Evolutionary conservation across 2,888 invertebrate genomes (phyloP).

Genomic region (Pogonocherus hispidulus): DNA sequence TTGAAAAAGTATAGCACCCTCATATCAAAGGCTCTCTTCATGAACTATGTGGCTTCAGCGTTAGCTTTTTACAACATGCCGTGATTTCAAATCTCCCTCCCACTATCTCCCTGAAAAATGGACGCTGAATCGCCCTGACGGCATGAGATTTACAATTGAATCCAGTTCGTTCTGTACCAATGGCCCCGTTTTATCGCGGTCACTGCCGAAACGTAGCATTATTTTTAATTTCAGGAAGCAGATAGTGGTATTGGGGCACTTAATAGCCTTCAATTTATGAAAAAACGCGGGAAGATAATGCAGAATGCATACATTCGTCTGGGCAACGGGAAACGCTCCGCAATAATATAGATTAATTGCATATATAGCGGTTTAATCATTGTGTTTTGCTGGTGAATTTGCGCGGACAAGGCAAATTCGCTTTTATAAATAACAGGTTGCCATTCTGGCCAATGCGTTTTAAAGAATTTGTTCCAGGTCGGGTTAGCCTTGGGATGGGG

Average conservation of each 20-base stretch:
- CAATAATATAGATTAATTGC: conserved; percentile 60
- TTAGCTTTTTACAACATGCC: neutral
- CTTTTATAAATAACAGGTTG: conserved; percentile 47
- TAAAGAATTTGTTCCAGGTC: conserved; percentile 55
- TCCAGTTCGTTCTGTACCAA: conserved; percentile 47
- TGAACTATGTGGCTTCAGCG: no score
- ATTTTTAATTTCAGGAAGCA: conserved; percentile 61
- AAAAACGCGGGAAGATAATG: conserved; percentile 59
- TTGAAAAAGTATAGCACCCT: no score
- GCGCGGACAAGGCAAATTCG: conserved; percentile 35
- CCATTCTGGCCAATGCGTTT: conserved; percentile 25
- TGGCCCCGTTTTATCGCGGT: conserved; percentile 47
- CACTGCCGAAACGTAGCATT: conserved; percentile 55
- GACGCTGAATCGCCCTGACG: neutral
- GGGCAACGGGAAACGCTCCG: conserved; percentile 55
- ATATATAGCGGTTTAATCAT: conserved; percentile 51
- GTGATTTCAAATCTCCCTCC: neutral
- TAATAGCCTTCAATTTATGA: conserved; percentile 57
- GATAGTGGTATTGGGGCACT: conserved; percentile 54
- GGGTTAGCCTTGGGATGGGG: conserved; percentile 44
- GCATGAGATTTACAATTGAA: conserved; percentile 46
- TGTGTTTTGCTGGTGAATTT: conserved; percentile 40
- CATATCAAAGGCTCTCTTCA: no score
- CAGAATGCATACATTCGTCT: conserved; percentile 47
- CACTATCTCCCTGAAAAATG: neutral